phyloP scores from a whole-genome alignment of 2,797 vertebrate species.

The Karalla daura region DNA sequence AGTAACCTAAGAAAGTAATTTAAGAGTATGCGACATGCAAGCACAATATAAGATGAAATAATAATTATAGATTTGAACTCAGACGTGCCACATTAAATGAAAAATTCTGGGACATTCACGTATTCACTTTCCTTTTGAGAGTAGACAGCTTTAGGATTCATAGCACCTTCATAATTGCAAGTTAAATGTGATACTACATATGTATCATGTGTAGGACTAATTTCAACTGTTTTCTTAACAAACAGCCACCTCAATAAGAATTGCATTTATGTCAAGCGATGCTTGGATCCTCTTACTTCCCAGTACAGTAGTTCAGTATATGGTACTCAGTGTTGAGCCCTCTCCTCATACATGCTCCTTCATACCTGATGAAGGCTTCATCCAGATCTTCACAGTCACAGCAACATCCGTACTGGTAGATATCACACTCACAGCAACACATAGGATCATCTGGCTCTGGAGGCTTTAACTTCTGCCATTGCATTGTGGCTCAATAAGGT shows the following conservation, averaged over 20 bases:
- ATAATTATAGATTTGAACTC: background rate
- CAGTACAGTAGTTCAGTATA: background rate
- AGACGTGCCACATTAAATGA: background rate
- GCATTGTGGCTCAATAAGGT: conserved; percentile 71
- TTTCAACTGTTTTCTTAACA: background rate
- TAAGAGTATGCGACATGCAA: background rate
- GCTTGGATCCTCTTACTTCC: background rate
- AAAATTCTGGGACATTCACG: background rate
- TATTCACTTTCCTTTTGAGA: background rate
- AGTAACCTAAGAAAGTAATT: background rate
- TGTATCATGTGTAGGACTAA: background rate
- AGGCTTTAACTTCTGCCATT: conserved; percentile 82
- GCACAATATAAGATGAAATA: background rate
- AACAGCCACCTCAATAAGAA: background rate
- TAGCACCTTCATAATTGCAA: background rate
- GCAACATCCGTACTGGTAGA: conserved; percentile 85
- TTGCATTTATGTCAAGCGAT: background rate
- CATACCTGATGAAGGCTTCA: conserved; percentile 87
- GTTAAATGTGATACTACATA: background rate
- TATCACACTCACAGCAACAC: conserved; percentile 93
- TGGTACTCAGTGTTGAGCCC: background rate
- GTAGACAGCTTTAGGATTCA: background rate
- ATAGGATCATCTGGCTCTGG: conserved; percentile 87
- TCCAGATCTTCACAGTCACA: conserved; percentile 93
- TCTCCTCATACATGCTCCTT: conserved; percentile 5